Evolutionary conservation across 2,888 invertebrate genomes (phyloP).

Genomic region (Hydraecia micacea): DNA sequence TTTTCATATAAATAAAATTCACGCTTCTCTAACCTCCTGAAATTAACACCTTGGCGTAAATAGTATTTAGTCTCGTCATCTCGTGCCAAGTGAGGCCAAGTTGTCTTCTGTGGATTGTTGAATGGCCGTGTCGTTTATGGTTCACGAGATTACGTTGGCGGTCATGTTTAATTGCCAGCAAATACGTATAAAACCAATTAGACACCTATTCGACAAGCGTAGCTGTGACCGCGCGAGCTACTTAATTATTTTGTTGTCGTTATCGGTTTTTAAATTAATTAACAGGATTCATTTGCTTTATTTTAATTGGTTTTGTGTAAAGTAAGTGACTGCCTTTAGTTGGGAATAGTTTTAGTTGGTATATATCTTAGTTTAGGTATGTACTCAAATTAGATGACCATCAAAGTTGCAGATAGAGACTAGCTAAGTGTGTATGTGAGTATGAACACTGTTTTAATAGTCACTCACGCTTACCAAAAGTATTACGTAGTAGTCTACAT

Average conservation of each 20-base stretch:
- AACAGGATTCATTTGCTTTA: conserved; percentile 19
- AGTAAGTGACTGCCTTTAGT: not conserved
- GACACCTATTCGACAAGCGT: conserved; percentile 71
- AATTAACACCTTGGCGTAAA: conserved; percentile 90
- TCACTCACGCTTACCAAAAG: not conserved
- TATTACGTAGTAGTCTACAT: too few relatives aligned
- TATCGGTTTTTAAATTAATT: conserved; percentile 44
- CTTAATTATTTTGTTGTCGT: conserved; percentile 55
- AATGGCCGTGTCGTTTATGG: conserved; percentile 73
- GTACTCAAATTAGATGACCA: not conserved
- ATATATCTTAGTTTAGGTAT: not conserved
- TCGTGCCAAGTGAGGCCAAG: conserved; percentile 82
- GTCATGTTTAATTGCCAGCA: conserved; percentile 73
- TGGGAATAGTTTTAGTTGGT: not conserved
- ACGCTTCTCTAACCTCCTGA: conserved; percentile 90
- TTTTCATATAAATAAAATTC: conserved; percentile 91
- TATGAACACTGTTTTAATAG: too few relatives aligned
- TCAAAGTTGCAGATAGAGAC: too few relatives aligned
- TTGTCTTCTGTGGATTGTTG: conserved; percentile 73
- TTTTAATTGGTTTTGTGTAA: conserved; percentile 38
- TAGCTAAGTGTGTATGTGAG: not conserved
- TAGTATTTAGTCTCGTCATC: conserved; percentile 87
- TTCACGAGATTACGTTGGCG: conserved; percentile 71
- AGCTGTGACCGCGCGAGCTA: conserved; percentile 65
- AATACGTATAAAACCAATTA: conserved; percentile 73